phyloP scores from a whole-genome alignment of 2,888 invertebrate species.

The Drosophila mettleri region DNA sequence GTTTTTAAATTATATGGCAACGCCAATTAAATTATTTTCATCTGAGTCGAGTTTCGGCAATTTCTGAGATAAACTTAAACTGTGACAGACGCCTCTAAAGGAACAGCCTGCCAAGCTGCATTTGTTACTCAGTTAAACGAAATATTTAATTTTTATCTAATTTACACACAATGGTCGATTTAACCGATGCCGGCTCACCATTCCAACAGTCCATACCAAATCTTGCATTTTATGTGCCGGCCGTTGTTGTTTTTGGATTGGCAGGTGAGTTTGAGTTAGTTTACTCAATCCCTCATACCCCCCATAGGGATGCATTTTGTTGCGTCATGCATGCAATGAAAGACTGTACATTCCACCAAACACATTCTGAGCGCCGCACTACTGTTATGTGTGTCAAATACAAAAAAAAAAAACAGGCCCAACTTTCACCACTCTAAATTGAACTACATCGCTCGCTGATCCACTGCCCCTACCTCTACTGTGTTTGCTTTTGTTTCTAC shows the following conservation, averaged over 20 bases:
- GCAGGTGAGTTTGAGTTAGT: slow-evolving; percentile 88
- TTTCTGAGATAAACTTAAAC: slow-evolving; percentile 60
- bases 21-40: slow-evolving; percentile 40
- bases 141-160: slow-evolving; percentile 10
- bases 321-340: slow-evolving; percentile 52
- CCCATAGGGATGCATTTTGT: slow-evolving; percentile 11
- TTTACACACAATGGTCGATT: slow-evolving; percentile 91
- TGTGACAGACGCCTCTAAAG: slow-evolving; percentile 25
- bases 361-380: slow-evolving; percentile 10
- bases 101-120: slow-evolving; percentile 12
- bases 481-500: neutral
- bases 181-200: slow-evolving; percentile 91
- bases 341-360: neutral
- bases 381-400: slow-evolving; percentile 57
- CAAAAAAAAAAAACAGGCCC: neutral
- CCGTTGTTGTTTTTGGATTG: slow-evolving; percentile 91
- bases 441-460: neutral
- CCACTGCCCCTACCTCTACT: neutral
- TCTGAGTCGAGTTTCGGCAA: slow-evolving; percentile 51
- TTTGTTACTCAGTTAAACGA: slow-evolving; percentile 15
- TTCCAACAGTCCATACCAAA: slow-evolving; percentile 95
- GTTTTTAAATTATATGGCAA: slow-evolving; percentile 26
- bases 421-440: slow-evolving; percentile 61
- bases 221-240: slow-evolving; percentile 93
- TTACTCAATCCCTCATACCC: neutral